A percentile compares a stretch with the other conserved stretches of the same genome.
Evolutionary conservation across 1,140 invertebrate species (phyloP).

Genomic region (Habropoda laboriosa): DNA sequence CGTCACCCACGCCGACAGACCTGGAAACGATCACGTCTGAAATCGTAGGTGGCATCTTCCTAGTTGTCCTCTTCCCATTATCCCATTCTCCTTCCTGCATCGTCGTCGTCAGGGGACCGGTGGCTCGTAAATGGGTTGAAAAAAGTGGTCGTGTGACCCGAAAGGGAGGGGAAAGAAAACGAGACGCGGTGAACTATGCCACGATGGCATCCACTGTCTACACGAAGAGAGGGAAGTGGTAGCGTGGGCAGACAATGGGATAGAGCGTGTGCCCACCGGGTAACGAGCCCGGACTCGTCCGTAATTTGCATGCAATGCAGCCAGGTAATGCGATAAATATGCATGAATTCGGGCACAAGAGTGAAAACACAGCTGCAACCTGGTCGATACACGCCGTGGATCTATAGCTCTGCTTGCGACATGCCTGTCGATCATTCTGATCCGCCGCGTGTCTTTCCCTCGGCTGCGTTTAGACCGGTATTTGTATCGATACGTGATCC

Average conservation of each 20-base stretch:
- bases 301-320: constrained; percentile 67
- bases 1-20: neutral
- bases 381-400: too few relatives aligned
- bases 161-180: constrained; percentile 45
- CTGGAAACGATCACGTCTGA: neutral
- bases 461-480: too few relatives aligned
- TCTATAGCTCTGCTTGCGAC: too few relatives aligned
- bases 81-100: neutral
- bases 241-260: constrained; percentile 71
- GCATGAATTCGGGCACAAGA: constrained; percentile 60
- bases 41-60: constrained; percentile 42
- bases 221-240: too few relatives aligned
- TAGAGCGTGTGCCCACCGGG: constrained; percentile 35
- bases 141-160: constrained; percentile 68
- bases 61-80: constrained; percentile 1
- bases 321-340: constrained; percentile 61
- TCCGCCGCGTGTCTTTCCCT: neutral
- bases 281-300: constrained; percentile 51
- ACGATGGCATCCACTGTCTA: constrained; percentile 33
- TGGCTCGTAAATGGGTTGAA: constrained; percentile 68
- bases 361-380: constrained; percentile 51
- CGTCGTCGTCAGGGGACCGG: neutral
- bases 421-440: constrained; percentile 31
- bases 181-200: constrained; percentile 47
- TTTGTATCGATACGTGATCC: neutral